Evolutionary conservation across 1,140 invertebrate species (phyloP), one percentile per base, ranked within the genome.

Genomic region (Cydia splendana): DNA sequence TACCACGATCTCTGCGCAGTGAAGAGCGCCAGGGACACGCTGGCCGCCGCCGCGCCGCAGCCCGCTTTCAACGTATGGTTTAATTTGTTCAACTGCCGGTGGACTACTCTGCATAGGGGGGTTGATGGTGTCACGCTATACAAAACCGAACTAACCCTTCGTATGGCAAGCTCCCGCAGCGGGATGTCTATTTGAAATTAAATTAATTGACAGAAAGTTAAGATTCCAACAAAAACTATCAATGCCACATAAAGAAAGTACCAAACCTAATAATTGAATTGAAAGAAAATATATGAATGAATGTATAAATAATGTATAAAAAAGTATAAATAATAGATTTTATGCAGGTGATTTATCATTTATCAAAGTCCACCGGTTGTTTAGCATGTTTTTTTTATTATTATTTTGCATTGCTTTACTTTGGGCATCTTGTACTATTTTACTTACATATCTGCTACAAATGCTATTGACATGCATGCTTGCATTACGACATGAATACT

Each of bases 1-100:
- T 97, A 97, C 94, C 96, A 97, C 88, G 96, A 97, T 94, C 94
- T 97, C 84, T 97, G 96, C 94, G 95, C 95, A 80, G 94, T 96
- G 78, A 92, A 93, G 85, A 75, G 79, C 76, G 82, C 80, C 69
- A 81, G 81, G 76, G 84, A 87, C 48, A 48, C 83, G 79, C 80
- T 85, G 84, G 28, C 45, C 65, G 76, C 78, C 81, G 82, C 81
- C 75, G 84, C 80, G 76, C 85, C 82, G 77, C 78, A 81, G 77
- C 86, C 85, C 85, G 86, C 91, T 88, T 91, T 91, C 83, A 87
- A 86, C 78, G 83, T 90, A 88, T 71, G 67, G 30, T 38, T 71
- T 71, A 18, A 90, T 91, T 90, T 78, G 88, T 83, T 81, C 78
- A 53, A 53, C 67, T 9, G 15, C 67, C 30, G 67, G 15, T 62